Evolutionary conservation across 2,113 vertebrate species (phyloP).

Genomic region (Perccottus glenii): DNA sequence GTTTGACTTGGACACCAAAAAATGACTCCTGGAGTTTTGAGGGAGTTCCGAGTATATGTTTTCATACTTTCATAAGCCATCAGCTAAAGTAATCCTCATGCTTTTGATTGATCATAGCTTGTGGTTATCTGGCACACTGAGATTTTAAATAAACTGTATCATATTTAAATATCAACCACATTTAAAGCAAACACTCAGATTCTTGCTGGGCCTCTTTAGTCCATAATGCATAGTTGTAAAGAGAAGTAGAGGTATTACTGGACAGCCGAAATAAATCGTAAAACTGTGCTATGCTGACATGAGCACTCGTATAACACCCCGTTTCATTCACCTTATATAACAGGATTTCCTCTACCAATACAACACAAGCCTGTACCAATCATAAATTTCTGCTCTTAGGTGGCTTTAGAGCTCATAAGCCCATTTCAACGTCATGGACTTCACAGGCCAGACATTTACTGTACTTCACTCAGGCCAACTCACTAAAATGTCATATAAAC

Average conservation of each 20-base stretch:
- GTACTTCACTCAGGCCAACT: conserved; percentile 50
- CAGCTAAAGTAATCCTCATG: conserved; percentile 48
- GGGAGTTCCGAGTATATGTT: conserved; percentile 39
- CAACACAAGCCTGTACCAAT: conserved; percentile 51
- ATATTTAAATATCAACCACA: conserved; percentile 47
- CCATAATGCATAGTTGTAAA: conserved; percentile 34
- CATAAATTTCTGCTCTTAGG: conserved; percentile 55
- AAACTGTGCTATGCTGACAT: conserved; percentile 29
- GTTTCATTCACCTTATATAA: conserved; percentile 60
- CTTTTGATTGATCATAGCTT: conserved; percentile 58
- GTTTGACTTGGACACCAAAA: conserved; percentile 54
- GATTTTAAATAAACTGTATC: conserved; percentile 41
- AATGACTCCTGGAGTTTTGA: conserved; percentile 46
- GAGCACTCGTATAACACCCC: conserved; percentile 20
- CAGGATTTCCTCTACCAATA: conserved; percentile 40
- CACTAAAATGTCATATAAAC: conserved; percentile 51
- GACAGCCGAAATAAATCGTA: conserved; percentile 57
- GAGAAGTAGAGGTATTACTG: conserved; percentile 49
- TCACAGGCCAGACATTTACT: conserved; percentile 52
- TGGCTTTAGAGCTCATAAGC: conserved; percentile 53
- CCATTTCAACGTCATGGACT: conserved; percentile 53
- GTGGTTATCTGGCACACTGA: conserved; percentile 36
- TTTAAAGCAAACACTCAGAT: conserved; percentile 49
- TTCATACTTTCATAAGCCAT: conserved; percentile 48
- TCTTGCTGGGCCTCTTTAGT: conserved; percentile 35